Evolutionary conservation across 2,888 invertebrate genomes (phyloP), one percentile per base, ranked within the genome.

Genomic region (Phyllotreta striolata): DNA sequence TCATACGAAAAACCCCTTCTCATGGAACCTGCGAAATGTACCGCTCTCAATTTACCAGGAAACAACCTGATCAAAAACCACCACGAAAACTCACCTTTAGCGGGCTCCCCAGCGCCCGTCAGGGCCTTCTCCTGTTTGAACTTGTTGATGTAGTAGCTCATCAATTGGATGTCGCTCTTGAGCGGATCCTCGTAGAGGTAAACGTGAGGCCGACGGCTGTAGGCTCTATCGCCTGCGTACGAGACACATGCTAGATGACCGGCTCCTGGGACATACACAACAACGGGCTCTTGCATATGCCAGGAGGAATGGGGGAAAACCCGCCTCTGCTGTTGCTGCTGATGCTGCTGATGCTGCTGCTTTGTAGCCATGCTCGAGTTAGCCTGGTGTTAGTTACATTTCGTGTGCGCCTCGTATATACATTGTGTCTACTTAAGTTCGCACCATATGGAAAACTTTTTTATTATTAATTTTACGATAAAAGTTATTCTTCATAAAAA

Each of bases 71-170:
- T 9, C 41, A 2, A 41, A 41, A 41, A n/a, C 9, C 34, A 24
- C 24, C 35, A 4, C 40, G 7, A 55, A 55, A 41, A 34, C 24
- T 24, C 24, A 70, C 70, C 67, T 69, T 71, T 70, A 6, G 58
- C 38, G 1, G 66, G n/a, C 40, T 64, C 66, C 8, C 43, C 62
- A 13, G 40, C 40, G 10, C 62, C 64, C 8, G 62, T 47, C 6
- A 68, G 57, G 81, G 85, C 85, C 84, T 86, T 87, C 58, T 81
- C 80, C 63, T 79, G 76, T 62, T 78, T 78, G 74, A 82, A 81
- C 72, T 91, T 90, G 85, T 90, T 91, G 84, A 90, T 89, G 86
- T 94, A 94, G 86, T 89, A 93, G 80, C 93, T 93, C 79, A 93
- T 87, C 77, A 92, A 88, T 80, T 91, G 91, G 82, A 94, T 92